Base-by-base conservation (phyloP, 2,888 invertebrate genomes). In the Oligia fasciuncula region DNA sequence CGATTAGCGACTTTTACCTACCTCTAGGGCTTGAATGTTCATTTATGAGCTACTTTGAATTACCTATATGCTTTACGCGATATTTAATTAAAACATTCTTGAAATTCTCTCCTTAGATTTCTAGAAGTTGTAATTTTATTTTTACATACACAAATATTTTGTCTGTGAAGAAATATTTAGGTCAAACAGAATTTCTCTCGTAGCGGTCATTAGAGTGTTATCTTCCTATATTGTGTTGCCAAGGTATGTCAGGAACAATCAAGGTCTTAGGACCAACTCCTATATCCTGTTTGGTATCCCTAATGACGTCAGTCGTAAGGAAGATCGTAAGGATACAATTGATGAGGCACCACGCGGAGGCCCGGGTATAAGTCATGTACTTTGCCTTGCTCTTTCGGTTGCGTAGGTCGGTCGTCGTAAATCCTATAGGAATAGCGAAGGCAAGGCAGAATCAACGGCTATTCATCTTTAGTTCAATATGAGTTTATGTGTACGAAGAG, bases 1-100 rank as follows among this genome's bases (percentile, higher is more conserved):
- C 79, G 69, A 87, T 78, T 87, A 81, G 70, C 68, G 54, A 72
- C 74, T 85, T 88, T 84, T 81, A 85, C 77, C 51, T 73, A 69
- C 68, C 65, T 73, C 43, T 72, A 75, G 60, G 76, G 72, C 70
- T 76, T 84, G 78, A 77, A 75, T 87, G 72, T 76, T 70, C 46
- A 67, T 40, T 68, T 80, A 70, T 68, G 40, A 63, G 23, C 77
- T 71, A 69, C 49, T 87, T 73, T 76, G 72, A 67, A 80, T 57
- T 46, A 46, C 40, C 40, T 46, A 49, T 72, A 66, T 79, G 73
- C 67, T 83, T 63, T 67, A 2, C 23, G 17, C n/a, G 13, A 43
- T 13, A 51, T 49, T 68, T 51, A 81, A 67, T 80, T 69, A 51
- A 62, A 17, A 6, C 46, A 23, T 49, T 62, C 29, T 9, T 63